Evolutionary conservation across 2,113 vertebrate genomes (phyloP), one percentile per base, ranked within the genome.

Genomic region (Bungarus multicinctus): DNA sequence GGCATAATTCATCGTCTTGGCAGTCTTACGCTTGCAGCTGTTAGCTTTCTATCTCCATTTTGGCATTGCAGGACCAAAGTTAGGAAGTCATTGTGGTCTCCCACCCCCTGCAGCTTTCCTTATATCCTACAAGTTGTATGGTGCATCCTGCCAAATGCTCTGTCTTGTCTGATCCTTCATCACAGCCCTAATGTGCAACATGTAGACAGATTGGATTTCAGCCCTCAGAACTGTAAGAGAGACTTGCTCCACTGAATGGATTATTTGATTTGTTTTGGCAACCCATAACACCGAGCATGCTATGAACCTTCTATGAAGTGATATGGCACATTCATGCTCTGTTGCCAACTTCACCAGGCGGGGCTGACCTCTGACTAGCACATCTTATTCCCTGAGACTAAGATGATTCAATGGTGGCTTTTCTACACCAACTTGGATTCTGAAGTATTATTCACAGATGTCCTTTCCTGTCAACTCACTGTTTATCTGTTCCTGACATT

Each of bases 121-220:
- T 89, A 87, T 87, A 93, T 91, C 93, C 85, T 23, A 88, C 87
- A 91, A 5, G 1, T 92, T 34, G 92, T 30, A 86, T 93, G 89
- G 23, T 88, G 93, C 54, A 58, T 94, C 92, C 93, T 95, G 94
- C 95, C 92, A 91, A 93, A 86, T 93, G 88, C 93, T 93, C 93
- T 93, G 50, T 53, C 30, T 93, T 30, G 25, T 92, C 92, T 89
- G 87, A 93, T 92, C 47, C 60, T 64, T 57, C 47, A 69, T 95
- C 93, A 93, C 30, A 95, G 94, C 89, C 94, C 92, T 93, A 95
- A 96, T 91, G 94, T 96, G 93, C 18, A 88, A 34, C 3, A 16
- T 23, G 22, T 87, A 89, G 90, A 86, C 53, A 52, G 93, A 87
- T 47, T 39, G 86, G 60, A 39, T 89, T 88, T 91, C 88, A 1